Base-by-base conservation (phyloP, 2,888 invertebrate species). In the Gari tellinella region DNA sequence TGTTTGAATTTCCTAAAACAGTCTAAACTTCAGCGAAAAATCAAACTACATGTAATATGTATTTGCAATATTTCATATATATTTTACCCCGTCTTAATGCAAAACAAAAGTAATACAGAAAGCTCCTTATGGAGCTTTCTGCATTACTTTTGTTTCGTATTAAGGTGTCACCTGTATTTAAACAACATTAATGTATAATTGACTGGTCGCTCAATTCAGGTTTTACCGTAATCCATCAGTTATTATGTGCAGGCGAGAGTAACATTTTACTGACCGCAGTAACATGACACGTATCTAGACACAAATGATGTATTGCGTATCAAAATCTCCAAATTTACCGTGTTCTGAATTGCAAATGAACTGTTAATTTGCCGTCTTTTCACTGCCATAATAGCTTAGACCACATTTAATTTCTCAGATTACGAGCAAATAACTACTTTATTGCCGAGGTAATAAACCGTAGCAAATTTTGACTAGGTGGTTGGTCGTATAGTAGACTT, bases 361-460 rank as follows among this genome's bases (percentile, higher is more conserved):
- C 48, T 21, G 48, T 48, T 48, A 48, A 48, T 48, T 48, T 48
- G 48, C 23, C 48, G 17, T 48, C 21, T 17, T 23, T 48, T 48
- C 10, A 21, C 48, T 23, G 23, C 48, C 10, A 48, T 48, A 48
- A 48, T 23, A 19, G 48, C 23, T 19, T 48, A 48, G 48, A 19
- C 48, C 48, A 48, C 48, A 48, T 48, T 48, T 48, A 48, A 48
- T 48, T 48, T 48, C 48, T 48, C 48, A 48, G 23, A 48, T 48
- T 48, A 48, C 48, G 17, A 19, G 17, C 48, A 48, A 48, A 12
- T 21, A 48, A 48, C 19, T n/a, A 23, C 21, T 48, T 19, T 23
- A 48, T 48, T 48, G 21, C 17, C 14, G 48, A 48, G 48, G 48
- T 48, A 48, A 48, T 48, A 48, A 48, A 21, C 21, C 48, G 48